Conservation (phyloP, 2,888 invertebrate species). For the Andrena praecox region DNA sequence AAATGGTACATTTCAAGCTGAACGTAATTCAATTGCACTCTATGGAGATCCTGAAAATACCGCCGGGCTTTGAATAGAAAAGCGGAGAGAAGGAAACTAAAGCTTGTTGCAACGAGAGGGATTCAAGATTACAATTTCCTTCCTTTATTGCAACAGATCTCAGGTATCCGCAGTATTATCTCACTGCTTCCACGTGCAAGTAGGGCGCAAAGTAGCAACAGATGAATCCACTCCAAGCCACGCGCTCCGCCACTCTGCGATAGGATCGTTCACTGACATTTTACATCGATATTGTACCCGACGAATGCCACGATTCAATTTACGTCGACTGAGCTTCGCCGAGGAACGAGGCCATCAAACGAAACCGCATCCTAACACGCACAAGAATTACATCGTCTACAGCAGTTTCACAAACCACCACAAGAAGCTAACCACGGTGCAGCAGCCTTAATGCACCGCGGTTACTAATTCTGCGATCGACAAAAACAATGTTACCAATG, state of each 20-base stretch:
- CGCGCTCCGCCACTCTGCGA: slow-evolving; percentile 30
- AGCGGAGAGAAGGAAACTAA: not conserved
- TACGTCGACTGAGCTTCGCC: slow-evolving; percentile 26
- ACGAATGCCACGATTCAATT: slow-evolving; percentile 48
- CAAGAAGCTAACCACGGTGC: not conserved
- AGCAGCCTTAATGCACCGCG: no score
- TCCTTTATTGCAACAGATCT: not conserved
- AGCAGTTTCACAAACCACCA: slow-evolving; percentile 13
- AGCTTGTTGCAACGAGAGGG: not conserved
- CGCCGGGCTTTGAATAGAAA: no score
- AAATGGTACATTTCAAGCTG: not conserved
- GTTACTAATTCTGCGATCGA: no score
- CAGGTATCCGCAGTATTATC: slow-evolving; percentile 1
- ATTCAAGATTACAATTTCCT: not conserved
- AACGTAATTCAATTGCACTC: not conserved
- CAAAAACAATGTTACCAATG: no score
- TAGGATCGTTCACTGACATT: slow-evolving; percentile 36
- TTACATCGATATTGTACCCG: slow-evolving; percentile 13
- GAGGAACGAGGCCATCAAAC: not conserved
- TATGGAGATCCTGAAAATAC: no score
- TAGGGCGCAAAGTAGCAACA: not conserved
- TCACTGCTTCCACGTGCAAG: not conserved
- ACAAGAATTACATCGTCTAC: slow-evolving; percentile 46
- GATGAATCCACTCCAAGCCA: slow-evolving; percentile 35
- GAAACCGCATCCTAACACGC: slow-evolving; percentile 24